A percentile compares a stretch with the other conserved stretches of the same genome.
These are phyloP conservation scores for Hypanus sabinus DNA, from an alignment of 2,113 vertebrate species.

Conservation along the genomic window DNA sequence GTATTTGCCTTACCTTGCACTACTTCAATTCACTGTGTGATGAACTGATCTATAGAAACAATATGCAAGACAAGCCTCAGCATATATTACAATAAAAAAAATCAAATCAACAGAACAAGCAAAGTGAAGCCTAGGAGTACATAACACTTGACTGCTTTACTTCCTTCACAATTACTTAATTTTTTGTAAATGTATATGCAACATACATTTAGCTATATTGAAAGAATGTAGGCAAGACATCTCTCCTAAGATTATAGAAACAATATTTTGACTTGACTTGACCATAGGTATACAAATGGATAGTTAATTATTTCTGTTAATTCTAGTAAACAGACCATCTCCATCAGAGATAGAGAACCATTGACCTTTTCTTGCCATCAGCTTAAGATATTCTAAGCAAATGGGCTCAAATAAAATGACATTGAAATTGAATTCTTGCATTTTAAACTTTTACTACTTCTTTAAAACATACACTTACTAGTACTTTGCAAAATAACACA, in stretches of 20 bases:
- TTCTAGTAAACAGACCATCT: no score
- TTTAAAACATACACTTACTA: background rate
- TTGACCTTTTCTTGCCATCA: background rate
- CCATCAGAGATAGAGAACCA: background rate
- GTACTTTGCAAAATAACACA: background rate
- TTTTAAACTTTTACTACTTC: background rate
- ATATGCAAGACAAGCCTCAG: no score
- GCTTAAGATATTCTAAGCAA: background rate
- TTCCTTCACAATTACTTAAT: background rate
- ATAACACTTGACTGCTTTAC: background rate
- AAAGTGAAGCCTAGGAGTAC: no score
- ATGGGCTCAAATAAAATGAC: background rate
- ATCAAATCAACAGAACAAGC: no score
- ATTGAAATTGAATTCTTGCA: background rate
- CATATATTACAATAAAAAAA: no score
- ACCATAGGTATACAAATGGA: background rate
- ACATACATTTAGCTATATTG: background rate
- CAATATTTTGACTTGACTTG: background rate
- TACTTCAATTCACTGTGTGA: no score
- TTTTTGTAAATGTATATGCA: background rate
- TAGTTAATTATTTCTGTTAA: background rate
- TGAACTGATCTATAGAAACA: no score
- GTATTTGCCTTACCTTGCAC: no score
- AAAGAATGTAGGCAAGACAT: no score
- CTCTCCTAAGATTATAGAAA: background rate